A percentile compares a stretch with the other conserved stretches of the same genome.
Evolutionary conservation across 2,888 invertebrate genomes (phyloP).

Genomic region (Homarus gammarus): DNA sequence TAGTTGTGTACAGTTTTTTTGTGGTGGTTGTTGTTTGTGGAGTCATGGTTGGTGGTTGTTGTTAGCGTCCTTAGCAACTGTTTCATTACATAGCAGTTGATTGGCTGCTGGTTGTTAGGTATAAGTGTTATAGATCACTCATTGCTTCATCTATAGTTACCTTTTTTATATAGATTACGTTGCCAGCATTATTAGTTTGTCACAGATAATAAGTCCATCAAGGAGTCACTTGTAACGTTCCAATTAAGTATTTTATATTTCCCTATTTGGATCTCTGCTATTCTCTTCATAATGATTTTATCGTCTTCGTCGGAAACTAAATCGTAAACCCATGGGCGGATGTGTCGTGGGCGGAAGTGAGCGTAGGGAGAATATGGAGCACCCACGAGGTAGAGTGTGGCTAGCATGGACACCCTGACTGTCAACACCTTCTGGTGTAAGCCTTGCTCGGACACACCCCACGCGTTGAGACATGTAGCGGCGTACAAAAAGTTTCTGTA

Average conservation of each 20-base stretch:
- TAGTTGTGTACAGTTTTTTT: no score
- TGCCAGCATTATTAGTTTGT: no score
- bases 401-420: conserved; percentile 7
- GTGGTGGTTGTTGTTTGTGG: no score
- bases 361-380: conserved; percentile 60
- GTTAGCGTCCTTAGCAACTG: no score
- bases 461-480: conserved; percentile 69
- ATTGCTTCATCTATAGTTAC: no score
- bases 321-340: conserved; percentile 48
- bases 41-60: no score
- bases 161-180: no score
- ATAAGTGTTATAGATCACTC: no score
- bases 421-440: conserved; percentile 54
- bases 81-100: no score
- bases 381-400: conserved; percentile 66
- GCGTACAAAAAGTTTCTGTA: conserved; percentile 54
- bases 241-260: conserved; percentile 26
- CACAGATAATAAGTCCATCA: conserved; percentile 18
- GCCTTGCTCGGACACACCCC: conserved; percentile 63
- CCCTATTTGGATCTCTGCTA: conserved; percentile 45
- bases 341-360: conserved; percentile 34
- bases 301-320: conserved; percentile 20
- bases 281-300: conserved; percentile 31
- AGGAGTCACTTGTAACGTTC: conserved; percentile 36
- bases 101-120: no score